Conservation (phyloP, 2,888 invertebrate species). For the Apodemia hepburni region DNA sequence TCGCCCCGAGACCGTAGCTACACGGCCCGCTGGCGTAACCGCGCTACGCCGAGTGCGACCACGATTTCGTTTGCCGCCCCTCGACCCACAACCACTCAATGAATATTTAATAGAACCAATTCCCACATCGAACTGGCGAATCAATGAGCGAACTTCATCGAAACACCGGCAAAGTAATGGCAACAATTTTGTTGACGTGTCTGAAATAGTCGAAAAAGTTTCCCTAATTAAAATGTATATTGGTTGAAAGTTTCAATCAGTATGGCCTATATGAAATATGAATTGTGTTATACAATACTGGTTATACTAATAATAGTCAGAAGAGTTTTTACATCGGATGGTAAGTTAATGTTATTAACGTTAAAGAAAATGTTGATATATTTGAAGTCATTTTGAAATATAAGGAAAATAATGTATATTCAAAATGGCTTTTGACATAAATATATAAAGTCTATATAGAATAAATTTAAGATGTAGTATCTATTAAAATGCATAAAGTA, state of each 20-base stretch:
- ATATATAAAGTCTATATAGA: background rate
- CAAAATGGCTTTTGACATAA: background rate
- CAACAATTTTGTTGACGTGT: slow-evolving; percentile 52
- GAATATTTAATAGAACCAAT: slow-evolving; percentile 70
- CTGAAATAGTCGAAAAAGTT: slow-evolving; percentile 56
- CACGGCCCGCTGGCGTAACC: slow-evolving; percentile 42
- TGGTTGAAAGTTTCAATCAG: slow-evolving; percentile 57
- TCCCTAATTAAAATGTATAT: slow-evolving; percentile 54
- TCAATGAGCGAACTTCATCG: slow-evolving; percentile 60
- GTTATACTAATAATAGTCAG: slow-evolving; percentile 52
- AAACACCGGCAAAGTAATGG: slow-evolving; percentile 51
- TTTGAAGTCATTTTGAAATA: background rate
- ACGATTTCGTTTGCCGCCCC: slow-evolving; percentile 37
- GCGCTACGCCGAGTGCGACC: slow-evolving; percentile 36
- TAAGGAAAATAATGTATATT: background rate
- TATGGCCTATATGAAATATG: slow-evolving; percentile 57
- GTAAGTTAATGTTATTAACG: slow-evolving; percentile 46
- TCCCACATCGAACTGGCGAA: slow-evolving; percentile 52
- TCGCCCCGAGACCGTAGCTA: slow-evolving; percentile 48
- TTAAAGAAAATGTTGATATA: background rate
- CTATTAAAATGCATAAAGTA: too few species aligned
- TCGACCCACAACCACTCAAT: slow-evolving; percentile 50
- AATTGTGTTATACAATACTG: slow-evolving; percentile 49
- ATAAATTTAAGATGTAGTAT: background rate
- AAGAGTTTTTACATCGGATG: slow-evolving; percentile 57